Conservation (phyloP, 2,113 vertebrate genomes). For the Martes martes region DNA sequence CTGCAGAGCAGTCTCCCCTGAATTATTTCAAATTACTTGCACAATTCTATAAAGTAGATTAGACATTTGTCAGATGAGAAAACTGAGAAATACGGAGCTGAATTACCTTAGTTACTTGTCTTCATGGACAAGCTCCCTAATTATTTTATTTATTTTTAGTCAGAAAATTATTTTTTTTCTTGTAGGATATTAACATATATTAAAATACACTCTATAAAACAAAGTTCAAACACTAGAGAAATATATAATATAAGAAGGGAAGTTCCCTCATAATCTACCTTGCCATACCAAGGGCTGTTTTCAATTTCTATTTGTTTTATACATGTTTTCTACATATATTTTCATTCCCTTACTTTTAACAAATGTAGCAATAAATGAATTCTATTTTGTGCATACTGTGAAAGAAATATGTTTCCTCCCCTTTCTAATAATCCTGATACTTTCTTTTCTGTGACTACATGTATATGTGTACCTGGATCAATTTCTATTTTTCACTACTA, state of each 20-base stretch:
- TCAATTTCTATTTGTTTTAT: not conserved
- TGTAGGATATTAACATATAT: not conserved
- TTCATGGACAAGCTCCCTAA: not conserved
- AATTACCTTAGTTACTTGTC: not conserved
- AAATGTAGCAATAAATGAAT: not conserved
- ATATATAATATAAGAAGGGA: not conserved
- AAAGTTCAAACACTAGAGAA: not conserved
- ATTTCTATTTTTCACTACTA: not conserved
- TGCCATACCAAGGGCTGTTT: not conserved
- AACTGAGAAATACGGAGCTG: not conserved
- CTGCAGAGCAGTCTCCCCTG: not conserved
- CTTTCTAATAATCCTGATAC: not conserved
- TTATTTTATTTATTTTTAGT: slow-evolving; percentile 14
- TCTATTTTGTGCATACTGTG: not conserved
- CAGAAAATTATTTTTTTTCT: not conserved
- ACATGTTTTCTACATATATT: not conserved
- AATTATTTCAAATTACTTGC: not conserved
- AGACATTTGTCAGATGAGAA: not conserved
- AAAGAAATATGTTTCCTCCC: not conserved
- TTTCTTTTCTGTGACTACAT: not conserved
- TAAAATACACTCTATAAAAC: not conserved
- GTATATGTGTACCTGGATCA: not conserved
- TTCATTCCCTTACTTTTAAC: not conserved
- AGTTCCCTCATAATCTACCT: not conserved
- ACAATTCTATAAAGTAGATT: not conserved